A percentile compares a stretch with the other conserved stretches of the same genome.
Evolutionary conservation across 2,113 vertebrate genomes (phyloP).

Genomic region (Entomyzon cyanotis): DNA sequence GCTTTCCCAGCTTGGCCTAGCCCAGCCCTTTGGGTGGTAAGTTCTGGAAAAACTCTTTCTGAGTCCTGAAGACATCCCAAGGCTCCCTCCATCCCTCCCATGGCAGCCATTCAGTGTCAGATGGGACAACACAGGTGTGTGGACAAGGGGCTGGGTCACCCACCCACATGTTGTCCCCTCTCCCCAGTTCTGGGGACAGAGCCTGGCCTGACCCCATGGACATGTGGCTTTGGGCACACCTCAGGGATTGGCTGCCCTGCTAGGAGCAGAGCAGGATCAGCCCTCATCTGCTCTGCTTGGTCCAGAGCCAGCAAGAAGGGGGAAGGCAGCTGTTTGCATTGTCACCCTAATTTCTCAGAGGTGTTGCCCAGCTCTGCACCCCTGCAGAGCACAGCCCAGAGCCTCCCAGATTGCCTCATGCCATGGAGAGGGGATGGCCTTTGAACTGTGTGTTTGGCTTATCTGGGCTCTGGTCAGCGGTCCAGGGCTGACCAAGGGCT

Average conservation of each 20-base stretch:
- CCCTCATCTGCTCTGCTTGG: neutral
- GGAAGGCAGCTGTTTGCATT: accelerated
- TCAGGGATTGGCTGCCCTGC: neutral
- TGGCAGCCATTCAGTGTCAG: accelerated
- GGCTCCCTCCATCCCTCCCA: neutral
- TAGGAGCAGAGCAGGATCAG: neutral
- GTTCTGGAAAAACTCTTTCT: neutral
- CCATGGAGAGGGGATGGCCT: neutral
- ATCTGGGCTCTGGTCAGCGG: accelerated
- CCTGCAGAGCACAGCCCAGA: neutral
- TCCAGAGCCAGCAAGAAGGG: neutral
- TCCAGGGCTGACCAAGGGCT: neutral
- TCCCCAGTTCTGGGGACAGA: neutral
- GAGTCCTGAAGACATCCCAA: neutral
- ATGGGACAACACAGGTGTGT: accelerated
- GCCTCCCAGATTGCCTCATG: neutral
- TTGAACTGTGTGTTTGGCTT: neutral
- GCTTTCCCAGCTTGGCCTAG: neutral
- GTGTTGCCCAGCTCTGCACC: neutral
- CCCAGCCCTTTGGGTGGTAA: neutral
- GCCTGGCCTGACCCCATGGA: neutral
- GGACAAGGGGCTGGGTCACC: neutral
- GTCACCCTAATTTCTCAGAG: neutral
- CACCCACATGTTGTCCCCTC: neutral
- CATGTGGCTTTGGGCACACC: neutral